Base-by-base conservation (phyloP, 2,797 vertebrate species). In the Sebastes diaconus region DNA sequence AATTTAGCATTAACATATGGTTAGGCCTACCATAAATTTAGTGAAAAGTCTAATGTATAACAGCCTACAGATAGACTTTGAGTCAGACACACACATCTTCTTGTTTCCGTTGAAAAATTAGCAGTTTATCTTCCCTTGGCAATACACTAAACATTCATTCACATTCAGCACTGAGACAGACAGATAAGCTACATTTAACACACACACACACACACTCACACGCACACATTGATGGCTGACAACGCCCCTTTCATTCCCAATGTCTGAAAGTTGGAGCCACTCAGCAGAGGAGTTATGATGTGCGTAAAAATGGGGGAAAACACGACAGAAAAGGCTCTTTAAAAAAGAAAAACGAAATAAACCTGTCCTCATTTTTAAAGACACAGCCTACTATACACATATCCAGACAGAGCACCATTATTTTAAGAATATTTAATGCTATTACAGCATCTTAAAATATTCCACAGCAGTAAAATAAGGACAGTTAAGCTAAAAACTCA, bases 241-340 rank as follows among this genome's bases (percentile, higher is more conserved):
- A 91, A 92, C 93, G 93, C 92, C 94, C 91, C 93, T 94, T 94
- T 93, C 83, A 87, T 85, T 87, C 64, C 83, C 81, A 75, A 6
- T 32, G 52, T 46, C 63, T 77, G 57, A 79, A 79, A 76, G 39
- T 69, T 81, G 55, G 25, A 88, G 52, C 67, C 16, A 46, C 57
- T 75, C 46, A 55, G 72, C 42, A 65, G 39, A 46, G 65, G 64
- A 82, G 72, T 88, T 88, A 75, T 71, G 60, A 87, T 29, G 11
- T 66, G 70, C 27, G 66, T 84, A 79, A 85, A 88, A 90, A 89
- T 68, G 84, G 16, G 16, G 24, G 32, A 9, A 66, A 82, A 61
- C 50, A 76, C 24, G 4, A 39, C 34, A 42, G 34, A 14, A 42
- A 65, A 3, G 18, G 20, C 8, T 8, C 27, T 24, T 13, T 14